Evolutionary conservation across 2,113 vertebrate species (phyloP), one percentile per base, ranked within the genome.

Genomic region (Nycticryphes semicollaris): DNA sequence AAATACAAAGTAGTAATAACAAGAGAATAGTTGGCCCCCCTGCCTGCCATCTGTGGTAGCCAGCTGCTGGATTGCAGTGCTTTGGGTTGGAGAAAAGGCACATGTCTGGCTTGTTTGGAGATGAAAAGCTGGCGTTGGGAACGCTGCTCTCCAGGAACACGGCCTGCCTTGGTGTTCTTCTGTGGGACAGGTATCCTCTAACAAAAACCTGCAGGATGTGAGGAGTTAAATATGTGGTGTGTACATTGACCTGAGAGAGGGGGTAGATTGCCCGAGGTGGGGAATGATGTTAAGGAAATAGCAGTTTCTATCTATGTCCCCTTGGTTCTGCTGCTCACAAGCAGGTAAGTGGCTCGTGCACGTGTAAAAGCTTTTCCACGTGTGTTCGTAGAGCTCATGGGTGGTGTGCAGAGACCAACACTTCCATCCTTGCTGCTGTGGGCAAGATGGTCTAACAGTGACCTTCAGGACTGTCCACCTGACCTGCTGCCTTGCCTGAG

Each of bases 291-390:
- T 39, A 8, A 43, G 62, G 39, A n/a, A 35, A 1, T 16, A 20
- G 51, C 30, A 3, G 18, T 68, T 83, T 45, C 54, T 19, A 14
- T 30, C 22, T 23, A 0, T 45, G 1, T 77, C 35, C 24, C 24
- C 19, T 41, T 7, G 35, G 31, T 13, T 74, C 27, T 28, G 1
- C 43, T 7, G 25, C 20, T 78, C 21, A 30, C 27, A 23, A 37
- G 35, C 28, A 45, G 63, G 28, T 28, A 6, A 43, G 50, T 12
- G 43, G 7, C n/a, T 93, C 0, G 0, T 15, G 33, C 11, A 4
- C 0, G 0, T 25, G 16, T 53, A 13, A 78, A 68, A 39, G 12
- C 23, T 82, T 88, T 68, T 62, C 60, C 4, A 0, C 0, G 0
- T 7, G 3, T 13, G 47, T n/a, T 47, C 1, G 1, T 35, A 18